These are phyloP conservation scores for Acleris holmiana DNA, from an alignment of 2,888 invertebrate species.

Conservation along the genomic window DNA sequence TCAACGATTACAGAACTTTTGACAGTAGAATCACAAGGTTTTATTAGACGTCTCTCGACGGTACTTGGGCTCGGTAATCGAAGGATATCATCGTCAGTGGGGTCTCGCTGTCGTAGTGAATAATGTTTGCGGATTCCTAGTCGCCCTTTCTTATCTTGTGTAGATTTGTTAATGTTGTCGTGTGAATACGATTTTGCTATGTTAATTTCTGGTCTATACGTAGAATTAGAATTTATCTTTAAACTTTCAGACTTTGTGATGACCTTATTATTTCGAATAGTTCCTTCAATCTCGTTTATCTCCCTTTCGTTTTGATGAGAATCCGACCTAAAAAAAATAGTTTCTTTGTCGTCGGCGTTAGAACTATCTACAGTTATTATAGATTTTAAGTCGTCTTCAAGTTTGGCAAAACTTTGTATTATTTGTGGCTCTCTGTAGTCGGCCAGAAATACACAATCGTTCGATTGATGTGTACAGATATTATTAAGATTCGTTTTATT, in stretches of 20 bases:
- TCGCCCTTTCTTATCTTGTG: constrained; percentile 58
- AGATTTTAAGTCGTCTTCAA: constrained; percentile 79
- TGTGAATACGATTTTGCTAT: constrained; percentile 71
- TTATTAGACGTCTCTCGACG: constrained; percentile 56
- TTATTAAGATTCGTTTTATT: constrained; percentile 62
- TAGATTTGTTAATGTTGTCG: constrained; percentile 64
- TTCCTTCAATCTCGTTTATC: constrained; percentile 81
- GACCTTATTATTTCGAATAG: constrained; percentile 77
- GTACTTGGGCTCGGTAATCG: constrained; percentile 72
- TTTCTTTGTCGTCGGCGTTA: constrained; percentile 69
- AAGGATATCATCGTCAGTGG: constrained; percentile 64
- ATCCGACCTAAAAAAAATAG: constrained; percentile 62
- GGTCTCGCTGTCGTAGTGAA: constrained; percentile 78
- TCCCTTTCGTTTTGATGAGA: constrained; percentile 80
- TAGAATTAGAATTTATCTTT: constrained; percentile 56
- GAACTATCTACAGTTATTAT: constrained; percentile 77
- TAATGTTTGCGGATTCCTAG: constrained; percentile 76
- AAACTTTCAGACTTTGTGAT: constrained; percentile 77
- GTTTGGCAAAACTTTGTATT: constrained; percentile 69
- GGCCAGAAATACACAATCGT: constrained; percentile 55
- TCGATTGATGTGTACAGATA: constrained; percentile 51
- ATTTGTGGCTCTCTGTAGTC: constrained; percentile 66
- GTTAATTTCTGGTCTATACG: constrained; percentile 62
- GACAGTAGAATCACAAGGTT: constrained; percentile 46
- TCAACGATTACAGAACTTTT: constrained; percentile 55